A percentile compares a stretch with the other conserved stretches of the same genome.
phyloP scores from a whole-genome alignment of 2,113 vertebrate genomes.

The Podocnemis expansa region DNA sequence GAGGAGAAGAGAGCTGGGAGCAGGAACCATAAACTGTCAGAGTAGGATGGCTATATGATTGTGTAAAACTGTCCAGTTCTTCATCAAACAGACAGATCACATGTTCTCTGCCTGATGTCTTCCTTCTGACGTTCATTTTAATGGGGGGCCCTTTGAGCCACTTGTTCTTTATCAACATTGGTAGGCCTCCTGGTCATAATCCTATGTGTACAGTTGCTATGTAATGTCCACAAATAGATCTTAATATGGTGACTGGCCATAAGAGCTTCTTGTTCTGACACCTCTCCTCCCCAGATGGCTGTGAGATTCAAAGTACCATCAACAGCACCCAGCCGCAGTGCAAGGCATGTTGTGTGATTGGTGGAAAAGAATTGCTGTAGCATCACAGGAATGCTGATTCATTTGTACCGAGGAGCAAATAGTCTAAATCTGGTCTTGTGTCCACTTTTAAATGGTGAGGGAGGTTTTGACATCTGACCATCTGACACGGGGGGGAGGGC shows the following conservation, averaged over 20 bases:
- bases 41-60: no score
- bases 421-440: background rate
- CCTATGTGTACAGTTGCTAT: background rate
- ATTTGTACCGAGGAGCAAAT: background rate
- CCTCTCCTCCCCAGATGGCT: background rate
- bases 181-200: background rate
- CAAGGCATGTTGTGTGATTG: background rate
- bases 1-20: no score
- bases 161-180: background rate
- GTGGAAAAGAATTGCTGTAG: background rate
- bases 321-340: background rate
- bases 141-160: background rate
- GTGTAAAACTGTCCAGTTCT: no score
- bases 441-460: background rate
- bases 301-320: background rate
- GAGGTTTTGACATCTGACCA: background rate
- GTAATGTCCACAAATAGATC: background rate
- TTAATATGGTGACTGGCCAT: background rate
- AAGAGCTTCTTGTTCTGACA: background rate
- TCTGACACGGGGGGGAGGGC: background rate
- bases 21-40: no score
- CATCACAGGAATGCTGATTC: background rate
- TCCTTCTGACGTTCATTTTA: background rate
- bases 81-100: no score
- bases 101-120: background rate